phyloP scores from a whole-genome alignment of 1,140 invertebrate species.

The Drosophila littoralis region DNA sequence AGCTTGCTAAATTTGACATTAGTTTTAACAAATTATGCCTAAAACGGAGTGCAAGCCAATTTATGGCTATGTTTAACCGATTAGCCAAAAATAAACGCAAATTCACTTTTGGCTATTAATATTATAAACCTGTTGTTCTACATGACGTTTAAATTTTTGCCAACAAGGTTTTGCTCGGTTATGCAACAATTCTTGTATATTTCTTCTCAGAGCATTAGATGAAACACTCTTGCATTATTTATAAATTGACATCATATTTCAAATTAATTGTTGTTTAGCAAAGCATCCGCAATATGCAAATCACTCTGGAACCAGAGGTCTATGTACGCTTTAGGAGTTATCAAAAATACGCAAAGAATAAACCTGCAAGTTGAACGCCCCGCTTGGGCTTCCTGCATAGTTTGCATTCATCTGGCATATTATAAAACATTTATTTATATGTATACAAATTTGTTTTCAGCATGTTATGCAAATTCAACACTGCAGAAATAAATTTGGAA shows the following conservation, averaged over 20 bases:
- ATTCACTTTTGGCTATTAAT: conserved; percentile 8
- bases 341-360: background rate
- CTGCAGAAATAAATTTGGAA: conserved; percentile 15
- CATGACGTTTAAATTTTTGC: background rate
- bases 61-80: background rate
- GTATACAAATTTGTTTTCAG: background rate
- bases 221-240: conserved; percentile 2
- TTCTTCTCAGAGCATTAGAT: conserved; percentile 1
- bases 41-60: conserved; percentile 21
- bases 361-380: conserved; percentile 3
- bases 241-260: conserved; percentile 14
- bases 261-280: conserved; percentile 11
- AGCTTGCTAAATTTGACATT: background rate
- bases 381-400: conserved; percentile 21
- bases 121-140: conserved; percentile 1
- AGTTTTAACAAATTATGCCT: conserved; percentile 10
- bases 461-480: conserved; percentile 33
- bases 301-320: background rate
- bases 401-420: conserved; percentile 5
- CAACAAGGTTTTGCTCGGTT: conserved; percentile 10
- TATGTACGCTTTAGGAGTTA: background rate
- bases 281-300: conserved; percentile 13
- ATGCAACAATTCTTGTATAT: conserved; percentile 6
- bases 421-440: background rate
- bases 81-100: conserved; percentile 30